Evolutionary conservation across 92 coral and sea anemone genomes (phyloP), one percentile per base, ranked within the genome.

Genomic region (Epizoanthus ramosus): DNA sequence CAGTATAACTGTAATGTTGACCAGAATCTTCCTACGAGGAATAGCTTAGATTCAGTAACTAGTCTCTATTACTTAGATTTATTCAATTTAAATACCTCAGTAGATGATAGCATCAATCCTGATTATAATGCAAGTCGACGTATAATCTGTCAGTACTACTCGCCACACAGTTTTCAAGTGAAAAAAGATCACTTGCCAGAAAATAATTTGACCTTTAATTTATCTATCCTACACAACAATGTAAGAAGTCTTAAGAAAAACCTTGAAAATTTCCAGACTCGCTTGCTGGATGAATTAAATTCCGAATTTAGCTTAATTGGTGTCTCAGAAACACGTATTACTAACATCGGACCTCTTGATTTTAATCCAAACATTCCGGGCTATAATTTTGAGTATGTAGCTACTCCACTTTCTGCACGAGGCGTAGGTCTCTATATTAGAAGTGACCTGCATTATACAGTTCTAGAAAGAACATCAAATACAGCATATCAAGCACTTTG

Each of bases 361-460:
- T 87, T 74, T 59, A 85, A 91, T 57, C 85, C 79, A 16, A 53
- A 69, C 13, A 70, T 91, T 14, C 71, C 87, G 13, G 84, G 80
- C 17, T 90, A 90, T 74, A 79, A 75, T 8, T 91, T 91, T 85
- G 91, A 91, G 61, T 87, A 53, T 87, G 85, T 74, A 9, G 89
- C 91, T 47, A 91, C 94, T 50, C 88, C 91, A 74, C 76, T 91
- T 33, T 25, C 89, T 23, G 67, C 91, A 18, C 91, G 90, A 63
- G 94, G 89, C 5, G 91, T 91, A 64, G 90, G 91, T 17, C 64
- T 80, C 86, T 87, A 83, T 39, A 79, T 90, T 9, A 63, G 82
- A 45, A 60, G 83, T 33, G 68, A 73, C n/a, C 80, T 90, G 23
- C 75, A 71, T 43, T 86, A 75, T 63, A 52, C 63, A 80, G 58